Base-by-base conservation (phyloP, 2,797 vertebrate genomes). In the Coregonus suidteri region DNA sequence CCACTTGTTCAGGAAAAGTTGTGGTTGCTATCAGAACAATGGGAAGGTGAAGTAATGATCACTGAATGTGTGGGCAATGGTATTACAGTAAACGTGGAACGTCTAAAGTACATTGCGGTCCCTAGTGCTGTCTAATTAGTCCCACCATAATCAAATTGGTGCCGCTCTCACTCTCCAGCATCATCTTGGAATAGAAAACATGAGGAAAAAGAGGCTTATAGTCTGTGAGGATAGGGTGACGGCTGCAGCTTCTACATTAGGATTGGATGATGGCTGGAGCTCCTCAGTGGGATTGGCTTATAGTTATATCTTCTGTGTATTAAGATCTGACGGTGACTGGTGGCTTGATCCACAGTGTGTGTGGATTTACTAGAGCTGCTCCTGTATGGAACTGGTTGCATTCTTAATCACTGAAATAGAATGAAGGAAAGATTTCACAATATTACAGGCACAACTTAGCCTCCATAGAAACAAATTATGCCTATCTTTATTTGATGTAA, bases 141-240 rank as follows among this genome's bases (percentile, higher is more conserved):
- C 74, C 81, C 84, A 83, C 87, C 87, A 84, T 80, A 86, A 88
- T 90, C 66, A 87, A 83, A 87, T 84, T 79, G 84, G 59, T 4
- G 65, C 75, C 13, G 75, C 87, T 83, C 80, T 75, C 82, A 51
- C 69, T 81, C 74, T 87, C 80, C 59, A 83, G 56, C 71, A 73
- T 80, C 82, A 88, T 84, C 86, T 90, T 51, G 35, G 88, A 31
- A 35, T 83, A 74, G 31, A 41, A 31, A 30, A 3, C 51, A 11
- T 53, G 54, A 54, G 68, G 47, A 65, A 72, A 82, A 20, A 0
- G 79, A 78, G 52, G 74, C 83, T 31, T 34, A 15, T 87, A 80
- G 74, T 85, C 88, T 81, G 75, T 85, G 82, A 67, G 41, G 52
- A n/a, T 6, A 18, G 67, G 34, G 14, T 4, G 62, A 65, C 25